phyloP scores from a whole-genome alignment of 2,888 invertebrate species.

The Hipparchia semele region DNA sequence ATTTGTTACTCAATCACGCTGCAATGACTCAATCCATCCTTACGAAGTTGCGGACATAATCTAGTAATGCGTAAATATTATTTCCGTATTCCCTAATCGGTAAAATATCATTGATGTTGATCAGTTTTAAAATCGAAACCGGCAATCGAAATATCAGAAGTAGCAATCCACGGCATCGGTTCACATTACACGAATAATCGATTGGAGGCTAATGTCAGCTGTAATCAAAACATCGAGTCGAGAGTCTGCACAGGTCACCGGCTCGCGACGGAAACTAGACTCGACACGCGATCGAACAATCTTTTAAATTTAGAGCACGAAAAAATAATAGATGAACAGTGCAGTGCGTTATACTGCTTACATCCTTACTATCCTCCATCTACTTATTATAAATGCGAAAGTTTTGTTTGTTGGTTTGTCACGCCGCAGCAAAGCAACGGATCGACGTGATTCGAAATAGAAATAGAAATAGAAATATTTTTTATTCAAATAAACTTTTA shows the following conservation, averaged over 20 bases:
- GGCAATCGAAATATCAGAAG: slow-evolving; percentile 52
- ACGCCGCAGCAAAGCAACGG: too few species aligned
- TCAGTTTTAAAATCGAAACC: slow-evolving; percentile 53
- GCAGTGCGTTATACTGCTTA: not conserved
- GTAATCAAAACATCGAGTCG: slow-evolving; percentile 76
- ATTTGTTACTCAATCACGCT: too few species aligned
- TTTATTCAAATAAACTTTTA: too few species aligned
- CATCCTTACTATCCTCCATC: too few species aligned
- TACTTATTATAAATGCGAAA: too few species aligned
- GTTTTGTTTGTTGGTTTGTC: too few species aligned
- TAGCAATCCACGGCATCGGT: slow-evolving; percentile 56
- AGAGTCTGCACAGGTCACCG: slow-evolving; percentile 69
- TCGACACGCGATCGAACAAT: slow-evolving; percentile 56
- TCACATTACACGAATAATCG: slow-evolving; percentile 77
- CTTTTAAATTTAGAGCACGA: slow-evolving; percentile 11
- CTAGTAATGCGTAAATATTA: not conserved
- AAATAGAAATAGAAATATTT: too few species aligned
- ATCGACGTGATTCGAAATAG: too few species aligned
- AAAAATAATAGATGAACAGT: not conserved
- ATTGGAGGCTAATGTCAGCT: slow-evolving; percentile 77
- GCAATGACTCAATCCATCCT: too few species aligned
- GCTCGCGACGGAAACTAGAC: slow-evolving; percentile 75
- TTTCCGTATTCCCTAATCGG: slow-evolving; percentile 9
- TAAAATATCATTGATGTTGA: slow-evolving; percentile 21
- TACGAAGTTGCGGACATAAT: too few species aligned